A percentile compares a stretch with the other conserved stretches of the same genome.
Conservation (phyloP, 1,140 invertebrate genomes). For the Anoplolepis gracilipes region DNA sequence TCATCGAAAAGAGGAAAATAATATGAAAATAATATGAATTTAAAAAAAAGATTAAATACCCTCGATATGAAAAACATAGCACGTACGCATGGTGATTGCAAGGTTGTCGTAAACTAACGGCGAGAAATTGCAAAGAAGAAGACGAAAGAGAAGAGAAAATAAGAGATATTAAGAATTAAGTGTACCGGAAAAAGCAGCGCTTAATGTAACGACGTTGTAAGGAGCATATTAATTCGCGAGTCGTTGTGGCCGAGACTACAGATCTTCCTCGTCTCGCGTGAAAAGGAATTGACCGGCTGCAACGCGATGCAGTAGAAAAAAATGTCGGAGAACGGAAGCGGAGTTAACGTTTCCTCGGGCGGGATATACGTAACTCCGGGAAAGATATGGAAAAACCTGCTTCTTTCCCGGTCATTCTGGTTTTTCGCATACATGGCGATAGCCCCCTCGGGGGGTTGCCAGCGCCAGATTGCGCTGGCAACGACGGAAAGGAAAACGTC, state of each 20-base stretch:
- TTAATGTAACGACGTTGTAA: constrained; percentile 9
- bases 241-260: not conserved
- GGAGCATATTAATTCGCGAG: constrained; percentile 40
- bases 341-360: constrained; percentile 43
- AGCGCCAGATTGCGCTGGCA: constrained; percentile 14
- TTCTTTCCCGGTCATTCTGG: constrained; percentile 51
- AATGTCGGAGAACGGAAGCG: constrained; percentile 38
- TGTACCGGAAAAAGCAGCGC: constrained; percentile 7
- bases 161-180: constrained; percentile 32
- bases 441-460: too few relatives aligned
- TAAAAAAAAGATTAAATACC: not conserved
- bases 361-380: constrained; percentile 40
- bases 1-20: not conserved
- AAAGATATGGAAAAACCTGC: constrained; percentile 52
- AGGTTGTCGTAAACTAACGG: not conserved
- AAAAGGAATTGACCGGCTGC: constrained; percentile 1
- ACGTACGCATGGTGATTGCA: not conserved
- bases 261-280: not conserved
- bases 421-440: constrained; percentile 6
- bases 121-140: not conserved
- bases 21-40: not conserved
- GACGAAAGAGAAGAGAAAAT: constrained; percentile 7
- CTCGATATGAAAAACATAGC: constrained; percentile 12
- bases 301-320: not conserved
- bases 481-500: constrained; percentile 24